These are phyloP conservation scores for Athripsodes cinereus DNA, from an alignment of 2,888 invertebrate genomes.

Conservation along the genomic window DNA sequence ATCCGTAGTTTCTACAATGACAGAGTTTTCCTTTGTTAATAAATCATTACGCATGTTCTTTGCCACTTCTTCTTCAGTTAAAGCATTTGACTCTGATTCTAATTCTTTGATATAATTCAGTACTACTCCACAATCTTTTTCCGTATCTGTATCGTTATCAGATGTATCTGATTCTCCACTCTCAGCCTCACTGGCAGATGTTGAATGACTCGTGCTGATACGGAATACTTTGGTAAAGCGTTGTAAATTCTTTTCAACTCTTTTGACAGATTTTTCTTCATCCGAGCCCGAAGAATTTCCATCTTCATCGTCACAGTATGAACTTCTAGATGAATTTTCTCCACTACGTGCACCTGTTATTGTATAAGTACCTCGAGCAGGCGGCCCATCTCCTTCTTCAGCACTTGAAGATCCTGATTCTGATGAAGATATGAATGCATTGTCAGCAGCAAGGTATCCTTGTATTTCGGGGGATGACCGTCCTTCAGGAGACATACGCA, in stretches of 20 bases:
- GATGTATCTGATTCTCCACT: slow-evolving; percentile 57
- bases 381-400: slow-evolving; percentile 35
- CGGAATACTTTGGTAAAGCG: slow-evolving; percentile 62
- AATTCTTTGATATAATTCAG: slow-evolving; percentile 36
- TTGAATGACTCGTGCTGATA: slow-evolving; percentile 58
- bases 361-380: slow-evolving; percentile 42
- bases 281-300: slow-evolving; percentile 33
- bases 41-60: slow-evolving; percentile 16
- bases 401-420: slow-evolving; percentile 47
- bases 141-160: slow-evolving; percentile 56
- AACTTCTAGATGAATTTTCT: slow-evolving; percentile 36
- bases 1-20: too few relatives aligned
- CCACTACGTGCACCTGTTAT: slow-evolving; percentile 45
- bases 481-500: background rate
- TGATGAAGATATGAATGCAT: slow-evolving; percentile 51
- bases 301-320: slow-evolving; percentile 42
- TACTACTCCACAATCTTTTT: slow-evolving; percentile 43
- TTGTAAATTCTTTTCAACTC: slow-evolving; percentile 42
- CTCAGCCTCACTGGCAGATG: slow-evolving; percentile 54
- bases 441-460: slow-evolving; percentile 47
- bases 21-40: slow-evolving; percentile 5
- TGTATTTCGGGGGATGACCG: slow-evolving; percentile 16
- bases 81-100: slow-evolving; percentile 13
- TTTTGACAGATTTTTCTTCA: slow-evolving; percentile 38
- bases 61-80: slow-evolving; percentile 26